A percentile compares a stretch with the other conserved stretches of the same genome.
Evolutionary conservation across 2,113 vertebrate species (phyloP).

Genomic region (zebrafish (Danio rerio)): GRCz12tu NC_133189.1:2734001-2734500

Average conservation of each 20-base stretch:
- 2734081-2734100: conserved; percentile 26
- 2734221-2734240: background rate
- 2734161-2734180: conserved; percentile 53
- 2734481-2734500: too few relatives aligned
- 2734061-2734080: conserved; percentile 11
- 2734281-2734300: background rate
- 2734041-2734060: background rate
- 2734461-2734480: too few relatives aligned
- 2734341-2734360: background rate
- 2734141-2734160: conserved; percentile 52
- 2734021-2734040: conserved; percentile 12
- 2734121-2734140: conserved; percentile 60
- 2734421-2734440: background rate
- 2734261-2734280: background rate
- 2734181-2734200: conserved; percentile 31
- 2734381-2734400: background rate
- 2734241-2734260: background rate
- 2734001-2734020: conserved; percentile 19
- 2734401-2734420: background rate
- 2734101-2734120: conserved; percentile 58
- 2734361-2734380: background rate
- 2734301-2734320: background rate
- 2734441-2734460: background rate
- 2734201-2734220: conserved; percentile 31
- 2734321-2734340: background rate